Conservation (phyloP, 2,888 invertebrate genomes). For the Cantharis lateralis region DNA sequence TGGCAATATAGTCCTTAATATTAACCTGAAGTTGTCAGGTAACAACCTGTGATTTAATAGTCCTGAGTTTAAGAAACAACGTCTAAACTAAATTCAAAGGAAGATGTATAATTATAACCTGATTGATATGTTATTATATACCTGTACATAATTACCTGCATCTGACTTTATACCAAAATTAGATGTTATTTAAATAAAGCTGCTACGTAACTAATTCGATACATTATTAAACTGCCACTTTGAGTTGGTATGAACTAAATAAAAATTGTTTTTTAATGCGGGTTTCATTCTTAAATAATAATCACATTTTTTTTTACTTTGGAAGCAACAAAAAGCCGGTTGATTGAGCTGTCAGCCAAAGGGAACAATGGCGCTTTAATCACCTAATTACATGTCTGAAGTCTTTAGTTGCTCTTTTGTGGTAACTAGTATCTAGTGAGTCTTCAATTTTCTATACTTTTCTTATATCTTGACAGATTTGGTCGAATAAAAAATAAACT, state of each 20-base stretch:
- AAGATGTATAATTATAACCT: slow-evolving; percentile 50
- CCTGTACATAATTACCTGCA: slow-evolving; percentile 50
- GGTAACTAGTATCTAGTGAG: slow-evolving; percentile 43
- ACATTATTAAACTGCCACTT: slow-evolving; percentile 32
- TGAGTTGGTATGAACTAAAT: slow-evolving; percentile 42
- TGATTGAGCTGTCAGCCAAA: slow-evolving; percentile 56
- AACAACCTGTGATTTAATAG: slow-evolving; percentile 36
- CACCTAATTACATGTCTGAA: slow-evolving; percentile 56
- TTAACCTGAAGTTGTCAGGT: slow-evolving; percentile 23
- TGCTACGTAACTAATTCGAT: slow-evolving; percentile 20
- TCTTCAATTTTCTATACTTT: slow-evolving; percentile 18
- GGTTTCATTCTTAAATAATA: slow-evolving; percentile 53
- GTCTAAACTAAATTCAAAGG: slow-evolving; percentile 39
- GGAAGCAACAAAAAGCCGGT: slow-evolving; percentile 50
- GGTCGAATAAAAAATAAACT: not conserved
- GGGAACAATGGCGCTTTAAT: slow-evolving; percentile 55
- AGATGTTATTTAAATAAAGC: slow-evolving; percentile 30
- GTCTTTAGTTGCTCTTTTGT: slow-evolving; percentile 51
- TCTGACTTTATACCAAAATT: slow-evolving; percentile 40
- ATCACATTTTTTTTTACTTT: slow-evolving; percentile 48
- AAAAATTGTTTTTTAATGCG: slow-evolving; percentile 56
- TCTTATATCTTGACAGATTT: slow-evolving; percentile 6
- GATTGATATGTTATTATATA: slow-evolving; percentile 55
- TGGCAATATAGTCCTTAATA: slow-evolving; percentile 13
- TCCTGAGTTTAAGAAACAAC: slow-evolving; percentile 32